Conservation (phyloP, 1,140 invertebrate genomes). For the Euschistus heros region DNA sequence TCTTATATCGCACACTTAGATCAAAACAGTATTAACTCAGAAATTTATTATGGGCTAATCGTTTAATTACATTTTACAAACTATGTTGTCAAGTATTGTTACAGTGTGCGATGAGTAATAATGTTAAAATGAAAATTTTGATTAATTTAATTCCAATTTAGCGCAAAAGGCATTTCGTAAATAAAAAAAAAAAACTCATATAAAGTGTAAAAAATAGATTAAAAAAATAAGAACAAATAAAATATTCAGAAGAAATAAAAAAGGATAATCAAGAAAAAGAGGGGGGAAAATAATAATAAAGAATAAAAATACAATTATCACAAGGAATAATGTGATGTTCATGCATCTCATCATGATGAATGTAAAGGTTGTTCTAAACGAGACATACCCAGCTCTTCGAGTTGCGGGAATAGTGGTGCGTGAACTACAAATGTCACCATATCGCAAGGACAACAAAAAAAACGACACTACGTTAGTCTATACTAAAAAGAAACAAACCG, state of each 20-base stretch:
- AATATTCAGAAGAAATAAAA: background rate
- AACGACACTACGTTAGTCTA: conserved; percentile 26
- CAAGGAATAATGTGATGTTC: background rate
- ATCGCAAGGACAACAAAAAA: conserved; percentile 32
- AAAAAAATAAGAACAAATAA: background rate
- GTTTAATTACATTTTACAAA: too few species aligned
- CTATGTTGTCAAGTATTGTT: too few species aligned
- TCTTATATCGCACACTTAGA: too few species aligned
- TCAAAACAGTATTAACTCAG: too few species aligned
- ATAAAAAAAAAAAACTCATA: too few species aligned
- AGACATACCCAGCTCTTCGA: conserved; percentile 57
- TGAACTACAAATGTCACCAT: conserved; percentile 47
- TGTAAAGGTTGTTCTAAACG: conserved; percentile 14
- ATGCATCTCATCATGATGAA: conserved; percentile 16
- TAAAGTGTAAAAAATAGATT: background rate
- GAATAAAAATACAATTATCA: background rate
- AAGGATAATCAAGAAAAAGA: background rate
- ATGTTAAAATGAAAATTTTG: too few species aligned
- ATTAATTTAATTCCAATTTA: too few species aligned
- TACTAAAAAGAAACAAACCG: conserved; percentile 13
- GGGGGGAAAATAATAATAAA: background rate
- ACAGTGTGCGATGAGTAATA: too few species aligned
- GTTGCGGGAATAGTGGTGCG: conserved; percentile 55
- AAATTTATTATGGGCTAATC: too few species aligned
- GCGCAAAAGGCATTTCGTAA: too few species aligned